phyloP scores from a whole-genome alignment of 2,888 invertebrate species.

The Nasonia oneida region DNA sequence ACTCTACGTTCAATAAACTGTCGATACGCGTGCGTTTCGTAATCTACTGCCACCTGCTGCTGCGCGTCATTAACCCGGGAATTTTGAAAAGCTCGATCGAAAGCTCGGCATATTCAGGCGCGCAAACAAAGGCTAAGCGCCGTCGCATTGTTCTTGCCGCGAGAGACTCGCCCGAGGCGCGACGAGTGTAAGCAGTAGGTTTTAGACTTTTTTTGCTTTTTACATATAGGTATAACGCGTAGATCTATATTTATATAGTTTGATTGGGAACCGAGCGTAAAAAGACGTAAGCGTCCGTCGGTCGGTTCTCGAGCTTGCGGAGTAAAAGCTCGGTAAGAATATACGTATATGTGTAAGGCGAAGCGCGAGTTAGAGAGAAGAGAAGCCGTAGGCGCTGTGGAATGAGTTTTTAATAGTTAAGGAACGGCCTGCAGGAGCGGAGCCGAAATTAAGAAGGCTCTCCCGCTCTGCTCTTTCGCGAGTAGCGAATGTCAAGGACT shows the following conservation, averaged over 20 bases:
- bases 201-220: too few relatives aligned
- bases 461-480: not conserved
- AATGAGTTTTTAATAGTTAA: constrained; percentile 36
- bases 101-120: not conserved
- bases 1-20: too few relatives aligned
- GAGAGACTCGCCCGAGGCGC: too few relatives aligned
- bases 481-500: constrained; percentile 29
- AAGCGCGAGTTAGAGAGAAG: not conserved
- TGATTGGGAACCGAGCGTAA: too few relatives aligned
- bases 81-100: not conserved
- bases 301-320: too few relatives aligned
- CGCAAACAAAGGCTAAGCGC: not conserved
- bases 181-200: not conserved
- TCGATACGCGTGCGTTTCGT: too few relatives aligned
- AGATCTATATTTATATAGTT: too few relatives aligned
- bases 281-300: too few relatives aligned
- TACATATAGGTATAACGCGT: too few relatives aligned
- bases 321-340: too few relatives aligned
- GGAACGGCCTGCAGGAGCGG: constrained; percentile 1
- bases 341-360: too few relatives aligned
- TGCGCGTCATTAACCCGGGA: not conserved
- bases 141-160: not conserved
- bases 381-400: not conserved
- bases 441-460: constrained; percentile 8
- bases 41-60: not conserved